Conservation (phyloP, 1,140 invertebrate genomes). For the Drosophila navojoa region DNA sequence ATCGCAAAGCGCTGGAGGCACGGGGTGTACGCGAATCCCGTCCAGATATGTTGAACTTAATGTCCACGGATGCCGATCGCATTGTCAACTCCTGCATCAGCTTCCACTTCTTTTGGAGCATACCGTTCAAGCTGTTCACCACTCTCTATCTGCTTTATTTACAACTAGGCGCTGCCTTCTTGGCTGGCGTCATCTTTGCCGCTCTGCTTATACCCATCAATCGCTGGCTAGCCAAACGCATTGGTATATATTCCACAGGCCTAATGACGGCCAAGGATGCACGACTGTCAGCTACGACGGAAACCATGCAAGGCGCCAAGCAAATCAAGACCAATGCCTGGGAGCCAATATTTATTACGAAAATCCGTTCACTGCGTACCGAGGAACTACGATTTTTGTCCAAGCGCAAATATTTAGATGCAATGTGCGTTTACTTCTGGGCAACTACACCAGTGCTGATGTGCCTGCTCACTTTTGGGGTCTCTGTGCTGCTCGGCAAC, state of each 20-base stretch:
- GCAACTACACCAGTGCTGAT: slow-evolving; percentile 99
- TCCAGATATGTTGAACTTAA: slow-evolving; percentile 96
- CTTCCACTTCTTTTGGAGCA: slow-evolving; percentile 98
- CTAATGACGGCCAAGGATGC: slow-evolving; percentile 97
- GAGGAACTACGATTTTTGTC: slow-evolving; percentile 91
- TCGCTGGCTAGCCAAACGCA: slow-evolving; percentile 94
- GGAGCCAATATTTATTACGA: slow-evolving; percentile 93
- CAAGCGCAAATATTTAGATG: slow-evolving; percentile 97
- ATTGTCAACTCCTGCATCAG: slow-evolving; percentile 97
- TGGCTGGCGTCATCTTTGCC: slow-evolving; percentile 94
- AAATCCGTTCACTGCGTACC: slow-evolving; percentile 87
- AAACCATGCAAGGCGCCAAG: slow-evolving; percentile 93
- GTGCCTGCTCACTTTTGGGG: slow-evolving; percentile 95
- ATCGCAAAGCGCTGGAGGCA: slow-evolving; percentile 92
- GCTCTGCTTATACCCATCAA: slow-evolving; percentile 97
- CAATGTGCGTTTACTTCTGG: slow-evolving; percentile 99
- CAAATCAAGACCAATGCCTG: slow-evolving; percentile 97
- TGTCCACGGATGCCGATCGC: slow-evolving; percentile 97
- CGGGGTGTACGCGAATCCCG: slow-evolving; percentile 67
- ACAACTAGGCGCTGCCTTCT: slow-evolving; percentile 95
- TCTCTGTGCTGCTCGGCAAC: slow-evolving; percentile 93
- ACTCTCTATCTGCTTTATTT: slow-evolving; percentile 92
- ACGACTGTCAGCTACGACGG: slow-evolving; percentile 94
- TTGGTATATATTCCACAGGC: slow-evolving; percentile 92
- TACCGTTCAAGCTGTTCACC: slow-evolving; percentile 91